Conservation (phyloP, 2,888 invertebrate genomes). For the Nomada flava region DNA sequence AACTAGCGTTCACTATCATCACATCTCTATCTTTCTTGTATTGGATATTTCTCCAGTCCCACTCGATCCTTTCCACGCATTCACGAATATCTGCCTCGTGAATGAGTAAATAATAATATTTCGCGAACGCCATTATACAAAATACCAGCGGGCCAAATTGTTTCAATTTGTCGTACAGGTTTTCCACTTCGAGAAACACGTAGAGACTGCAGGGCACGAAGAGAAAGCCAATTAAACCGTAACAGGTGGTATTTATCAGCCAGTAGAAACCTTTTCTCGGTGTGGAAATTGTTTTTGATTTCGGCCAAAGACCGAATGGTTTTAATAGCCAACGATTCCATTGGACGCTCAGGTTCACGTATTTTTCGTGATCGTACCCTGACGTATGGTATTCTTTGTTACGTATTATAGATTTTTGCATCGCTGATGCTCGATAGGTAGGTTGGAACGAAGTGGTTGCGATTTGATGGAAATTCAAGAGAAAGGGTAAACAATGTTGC, state of each 20-base stretch:
- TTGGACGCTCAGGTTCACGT: slow-evolving; percentile 67
- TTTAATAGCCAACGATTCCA: slow-evolving; percentile 75
- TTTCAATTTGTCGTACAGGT: slow-evolving; percentile 59
- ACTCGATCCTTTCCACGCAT: slow-evolving; percentile 69
- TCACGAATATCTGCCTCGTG: slow-evolving; percentile 63
- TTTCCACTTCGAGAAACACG: slow-evolving; percentile 65
- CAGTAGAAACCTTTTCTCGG: slow-evolving; percentile 21
- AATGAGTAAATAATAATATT: slow-evolving; percentile 68
- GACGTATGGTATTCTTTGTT: rapidly evolving
- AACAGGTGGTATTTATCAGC: slow-evolving; percentile 54
- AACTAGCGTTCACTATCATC: slow-evolving; percentile 64
- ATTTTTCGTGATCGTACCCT: not conserved
- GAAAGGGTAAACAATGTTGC: not conserved
- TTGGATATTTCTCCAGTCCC: slow-evolving; percentile 69
- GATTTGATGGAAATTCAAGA: not conserved
- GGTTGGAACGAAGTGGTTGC: not conserved
- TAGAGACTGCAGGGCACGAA: slow-evolving; percentile 68
- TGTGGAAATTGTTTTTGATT: not conserved
- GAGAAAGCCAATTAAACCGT: slow-evolving; percentile 68
- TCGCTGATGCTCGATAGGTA: slow-evolving; percentile 3
- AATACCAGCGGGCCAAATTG: slow-evolving; percentile 74
- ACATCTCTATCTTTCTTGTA: slow-evolving; percentile 52
- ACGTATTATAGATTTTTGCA: not conserved
- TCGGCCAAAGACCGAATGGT: slow-evolving; percentile 76
- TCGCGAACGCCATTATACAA: slow-evolving; percentile 71